Base-by-base conservation (phyloP, 2,888 invertebrate genomes). In the Plagiodera versicolora region DNA sequence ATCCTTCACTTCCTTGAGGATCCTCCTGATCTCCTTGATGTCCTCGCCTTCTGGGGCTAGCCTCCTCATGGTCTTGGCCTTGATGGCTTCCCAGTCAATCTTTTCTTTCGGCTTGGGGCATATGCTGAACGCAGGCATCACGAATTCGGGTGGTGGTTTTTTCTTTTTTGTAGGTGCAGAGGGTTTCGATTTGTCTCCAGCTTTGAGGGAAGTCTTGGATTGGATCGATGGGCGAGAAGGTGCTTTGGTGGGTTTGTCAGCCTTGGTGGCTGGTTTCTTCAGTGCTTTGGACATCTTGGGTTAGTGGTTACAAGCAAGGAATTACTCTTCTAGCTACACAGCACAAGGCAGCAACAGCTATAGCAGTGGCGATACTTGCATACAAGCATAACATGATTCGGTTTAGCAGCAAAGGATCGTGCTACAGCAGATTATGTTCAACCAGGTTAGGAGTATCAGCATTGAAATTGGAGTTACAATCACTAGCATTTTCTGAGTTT, bases 31-130 rank as follows among this genome's bases (percentile, higher is more conserved):
- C 57, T 72, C 71, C 51, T 72, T 74, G 14, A 76, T 54, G 56
- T 79, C 75, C 68, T 79, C 80, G 0, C 77, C 77, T 49, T 68
- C 66, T 2, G 78, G 79, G 46, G 73, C 73, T 28, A 77, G 72
- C 50, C 78, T 67, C 52, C 77, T 68, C 3, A 73, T 73, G 4
- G 72, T 71, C 60, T 74, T 75, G 56, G 73, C 70, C 59, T 72
- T 74, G 11, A 74, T 59, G 61, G 71, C 71, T 20, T 74, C 71
- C 63, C 71, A 69, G 47, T 74, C 56, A 0, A 71, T 59, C 17
- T 46, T 49, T 32, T 48, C 58, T 58, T 62, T 57, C 1, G 59
- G 52, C 44, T 60, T 67, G 17, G 63, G 65, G 0, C 64, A 56
- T 2, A 72, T 56, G 57, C 72, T 73, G 50, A 72, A 66, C 19